Evolutionary conservation across 1,140 invertebrate species (phyloP).

Genomic region (Brachionus calyciflorus): DNA sequence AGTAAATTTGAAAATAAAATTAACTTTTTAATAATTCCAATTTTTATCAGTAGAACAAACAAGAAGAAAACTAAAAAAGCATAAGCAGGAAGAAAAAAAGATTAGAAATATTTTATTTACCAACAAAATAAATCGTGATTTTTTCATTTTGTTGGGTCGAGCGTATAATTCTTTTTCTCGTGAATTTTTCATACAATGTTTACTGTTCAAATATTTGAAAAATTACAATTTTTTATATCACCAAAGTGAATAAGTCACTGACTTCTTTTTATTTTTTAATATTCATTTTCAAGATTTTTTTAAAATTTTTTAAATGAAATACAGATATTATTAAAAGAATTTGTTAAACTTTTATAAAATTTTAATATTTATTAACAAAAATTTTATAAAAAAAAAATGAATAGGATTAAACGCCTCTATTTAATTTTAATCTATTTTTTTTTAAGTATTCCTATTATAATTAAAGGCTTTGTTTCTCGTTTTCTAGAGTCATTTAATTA

Average conservation of each 20-base stretch:
- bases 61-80: not conserved
- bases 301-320: not conserved
- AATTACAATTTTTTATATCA: slow-evolving; percentile 19
- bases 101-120: not conserved
- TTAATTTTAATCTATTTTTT: no score
- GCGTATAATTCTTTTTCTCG: not conserved
- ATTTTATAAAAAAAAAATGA: no score
- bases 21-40: slow-evolving; percentile 2
- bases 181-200: slow-evolving; percentile 17
- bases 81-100: not conserved
- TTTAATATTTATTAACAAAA: no score
- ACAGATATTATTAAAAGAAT: no score
- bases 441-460: no score
- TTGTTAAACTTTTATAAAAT: no score
- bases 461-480: no score
- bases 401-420: no score
- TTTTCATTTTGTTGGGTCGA: no score
- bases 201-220: not conserved
- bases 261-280: no score
- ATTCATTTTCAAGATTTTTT: not conserved
- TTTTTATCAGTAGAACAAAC: not conserved
- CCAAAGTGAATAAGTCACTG: not conserved
- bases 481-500: no score
- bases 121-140: slow-evolving; percentile 12
- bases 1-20: no score